Evolutionary conservation across 2,797 vertebrate genomes (phyloP), one percentile per base, ranked within the genome.

Genomic region (Sebastes trivittatus): DNA sequence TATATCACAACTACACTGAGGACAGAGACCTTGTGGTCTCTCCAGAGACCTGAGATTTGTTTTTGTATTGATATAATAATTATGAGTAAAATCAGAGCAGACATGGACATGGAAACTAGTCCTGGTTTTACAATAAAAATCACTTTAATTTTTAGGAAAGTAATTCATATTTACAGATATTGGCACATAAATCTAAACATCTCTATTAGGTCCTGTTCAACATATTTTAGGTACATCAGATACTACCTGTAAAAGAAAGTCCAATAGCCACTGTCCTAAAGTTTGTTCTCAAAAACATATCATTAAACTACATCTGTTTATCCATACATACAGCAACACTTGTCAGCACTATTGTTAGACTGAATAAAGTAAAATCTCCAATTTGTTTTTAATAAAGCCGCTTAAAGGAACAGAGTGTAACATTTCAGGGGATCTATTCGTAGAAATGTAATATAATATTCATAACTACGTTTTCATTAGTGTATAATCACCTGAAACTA

Each of bases 21-120:
- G 14, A 72, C 23, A 13, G 27, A 49, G 20, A 30, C 68, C 84
- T 76, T 80, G 76, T 88, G 81, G 55, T 56, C 68, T 64, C 20
- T 30, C 6, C 8, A 34, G 23, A 23, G 23, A 23, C 23, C 22
- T 38, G n/a, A 52, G 52, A 54, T 34, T 8, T 65, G 1, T 18
- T 0, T 56, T 22, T 32, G 5, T 27, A 6, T 52, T 74, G 1
- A 22, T 55, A 7, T 5, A 9, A 30, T 20, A 8, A 52, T n/a
- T 11, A 4, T n/a, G 11, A 72, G n/a, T 5, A n/a, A 75, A 82
- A 72, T 46, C 16, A 27, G 1, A 79, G 23, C 4, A 34, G 10
- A 29, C 7, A 27, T 7, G 8, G 30, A 72, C 6, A 27, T 7
- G 8, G 30, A 74, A 61, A 64, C 5, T 22, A n/a, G 4, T 18